Percentiles rank a stretch among this genome's conserved stretches.
phyloP scores from a whole-genome alignment of 1,140 invertebrate species.

The Drosophila nasuta region DNA sequence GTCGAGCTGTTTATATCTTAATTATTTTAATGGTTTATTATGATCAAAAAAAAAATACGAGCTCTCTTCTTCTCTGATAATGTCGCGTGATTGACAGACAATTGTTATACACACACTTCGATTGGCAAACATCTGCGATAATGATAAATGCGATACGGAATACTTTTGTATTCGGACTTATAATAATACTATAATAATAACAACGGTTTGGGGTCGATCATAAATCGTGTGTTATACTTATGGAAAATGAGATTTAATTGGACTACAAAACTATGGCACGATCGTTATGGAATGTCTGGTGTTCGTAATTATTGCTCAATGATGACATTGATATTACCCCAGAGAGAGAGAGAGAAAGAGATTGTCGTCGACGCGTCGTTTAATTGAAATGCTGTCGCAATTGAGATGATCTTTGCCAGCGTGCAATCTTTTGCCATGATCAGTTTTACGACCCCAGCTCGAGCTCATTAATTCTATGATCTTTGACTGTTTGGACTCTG shows the following conservation, averaged over 20 bases:
- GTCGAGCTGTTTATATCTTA: constrained; percentile 71
- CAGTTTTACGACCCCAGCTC: constrained; percentile 7
- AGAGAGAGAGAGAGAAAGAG: background rate
- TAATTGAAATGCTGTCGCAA: constrained; percentile 59
- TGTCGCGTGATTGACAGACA: constrained; percentile 77
- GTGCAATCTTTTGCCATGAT: constrained; percentile 29
- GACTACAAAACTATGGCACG: constrained; percentile 39
- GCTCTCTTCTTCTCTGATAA: constrained; percentile 38
- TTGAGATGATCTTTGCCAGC: constrained; percentile 29
- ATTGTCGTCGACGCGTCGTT: constrained; percentile 6
- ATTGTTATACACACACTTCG: constrained; percentile 44
- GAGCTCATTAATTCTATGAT: constrained; percentile 14
- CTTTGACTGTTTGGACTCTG: constrained; percentile 6
- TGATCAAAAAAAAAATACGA: constrained; percentile 44
- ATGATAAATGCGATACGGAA: constrained; percentile 52
- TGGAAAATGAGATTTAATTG: constrained; percentile 75
- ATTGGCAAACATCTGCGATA: constrained; percentile 31
- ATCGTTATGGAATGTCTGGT: constrained; percentile 56
- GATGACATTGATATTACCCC: constrained; percentile 70
- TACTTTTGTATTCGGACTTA: constrained; percentile 42
- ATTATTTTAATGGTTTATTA: constrained; percentile 80
- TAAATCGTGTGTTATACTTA: constrained; percentile 72
- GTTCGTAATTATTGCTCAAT: constrained; percentile 45
- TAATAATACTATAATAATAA: constrained; percentile 59
- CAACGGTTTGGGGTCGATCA: constrained; percentile 49